These are phyloP conservation scores for Schizopygopsis pylzovi DNA, from an alignment of 2,797 vertebrate genomes.

Conservation along the genomic window DNA sequence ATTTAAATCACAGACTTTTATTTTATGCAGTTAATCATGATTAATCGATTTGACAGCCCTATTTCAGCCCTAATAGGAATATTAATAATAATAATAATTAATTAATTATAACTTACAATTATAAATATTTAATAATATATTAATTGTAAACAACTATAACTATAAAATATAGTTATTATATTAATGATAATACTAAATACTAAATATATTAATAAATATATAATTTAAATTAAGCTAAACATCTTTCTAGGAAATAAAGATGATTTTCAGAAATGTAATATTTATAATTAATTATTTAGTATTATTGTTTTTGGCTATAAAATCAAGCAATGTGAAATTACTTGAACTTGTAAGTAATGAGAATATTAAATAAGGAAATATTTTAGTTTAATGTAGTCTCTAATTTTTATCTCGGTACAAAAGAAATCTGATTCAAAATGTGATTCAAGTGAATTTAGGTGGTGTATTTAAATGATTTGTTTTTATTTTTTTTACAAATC, in stretches of 20 bases:
- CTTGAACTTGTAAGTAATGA: not conserved
- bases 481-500: not conserved
- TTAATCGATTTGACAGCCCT: not conserved
- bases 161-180: not conserved
- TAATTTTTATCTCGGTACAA: not conserved
- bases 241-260: not conserved
- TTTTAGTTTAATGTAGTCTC: not conserved
- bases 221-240: not conserved
- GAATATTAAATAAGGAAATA: not conserved
- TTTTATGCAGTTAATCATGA: not conserved
- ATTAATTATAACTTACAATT: not conserved
- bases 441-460: not conserved
- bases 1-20: not conserved
- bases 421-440: not conserved
- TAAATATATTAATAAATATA: too few relatives aligned
- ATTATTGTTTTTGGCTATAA: too few relatives aligned
- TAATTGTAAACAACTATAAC: too few relatives aligned
- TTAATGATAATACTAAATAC: not conserved
- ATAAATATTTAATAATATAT: not conserved
- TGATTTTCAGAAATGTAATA: not conserved
- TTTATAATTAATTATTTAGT: not conserved
- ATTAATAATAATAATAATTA: not conserved
- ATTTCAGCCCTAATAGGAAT: not conserved
- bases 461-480: not conserved
- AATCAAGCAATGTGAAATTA: not conserved